Base-by-base conservation (phyloP, 1,140 invertebrate genomes). In the Trachymyrmex cornetzi region DNA sequence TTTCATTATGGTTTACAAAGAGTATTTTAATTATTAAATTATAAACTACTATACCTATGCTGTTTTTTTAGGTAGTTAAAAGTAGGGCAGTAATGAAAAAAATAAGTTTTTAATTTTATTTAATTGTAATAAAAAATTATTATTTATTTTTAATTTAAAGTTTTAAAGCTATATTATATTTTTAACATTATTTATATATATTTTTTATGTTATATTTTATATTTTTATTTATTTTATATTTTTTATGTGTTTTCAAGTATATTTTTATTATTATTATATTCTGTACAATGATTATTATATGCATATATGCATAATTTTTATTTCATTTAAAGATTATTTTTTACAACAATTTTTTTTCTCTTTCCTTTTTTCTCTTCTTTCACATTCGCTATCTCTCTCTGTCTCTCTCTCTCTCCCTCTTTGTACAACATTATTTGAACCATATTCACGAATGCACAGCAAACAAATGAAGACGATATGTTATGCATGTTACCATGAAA, bases 381-480 rank as follows among this genome's bases (percentile, higher is more conserved):
- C 38, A 2, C 0, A n/a, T n/a, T n/a, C n/a, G n/a, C n/a, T n/a
- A n/a, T n/a, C 30, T 59, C n/a, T 75, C 27, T 3, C 30, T 55
- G 0, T 12, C 19, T 11, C 50, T 22, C 7, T 27, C 9, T 27
- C n/a, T 4, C 14, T 59, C 0, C 24, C 19, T n/a, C n/a, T 63
- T 5, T 48, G 24, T 22, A 64, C 48, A 79, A 63, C 24, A 30
- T 63, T 77, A 55, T 64, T 79, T 48, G 6, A 16, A 64, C 24
- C 50, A 50, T 64, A 64, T 64, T 79, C 11, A 16, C 34, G 34
- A 38, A 44, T 44, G 12, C 59, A 38, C 38, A 24, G 57, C 30
- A 63, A 77, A 64, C 19, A 27, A 64, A 79, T 79, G 38, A 64
- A 64, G 77, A 50, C 59, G 59, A 66, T 79, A 79, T 66, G 24